Evolutionary conservation across 2,888 invertebrate species (phyloP).

Genomic region (Melanargia galathea): DNA sequence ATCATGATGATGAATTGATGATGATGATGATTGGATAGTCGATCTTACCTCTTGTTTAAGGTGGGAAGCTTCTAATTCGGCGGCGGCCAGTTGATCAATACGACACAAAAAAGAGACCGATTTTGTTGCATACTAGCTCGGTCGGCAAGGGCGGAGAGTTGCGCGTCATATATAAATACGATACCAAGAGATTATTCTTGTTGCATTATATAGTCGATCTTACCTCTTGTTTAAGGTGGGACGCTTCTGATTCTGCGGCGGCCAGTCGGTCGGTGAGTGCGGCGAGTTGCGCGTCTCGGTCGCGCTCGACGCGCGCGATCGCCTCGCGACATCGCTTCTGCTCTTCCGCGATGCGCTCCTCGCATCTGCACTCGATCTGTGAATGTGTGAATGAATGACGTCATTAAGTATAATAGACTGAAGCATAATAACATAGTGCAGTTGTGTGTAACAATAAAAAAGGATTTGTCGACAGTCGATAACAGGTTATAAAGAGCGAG

Average conservation of each 20-base stretch:
- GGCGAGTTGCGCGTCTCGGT: slow-evolving; percentile 82
- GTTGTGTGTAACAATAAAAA: no score
- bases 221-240: slow-evolving; percentile 80
- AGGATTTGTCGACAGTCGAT: no score
- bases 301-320: slow-evolving; percentile 91
- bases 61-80: background rate
- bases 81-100: no score
- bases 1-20: no score
- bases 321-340: slow-evolving; percentile 93
- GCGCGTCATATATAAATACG: no score
- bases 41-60: background rate
- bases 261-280: slow-evolving; percentile 70
- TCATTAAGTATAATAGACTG: background rate
- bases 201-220: background rate
- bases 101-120: background rate
- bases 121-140: background rate
- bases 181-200: background rate
- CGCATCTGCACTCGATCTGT: slow-evolving; percentile 88
- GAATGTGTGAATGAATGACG: slow-evolving; percentile 49
- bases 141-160: no score
- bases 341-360: slow-evolving; percentile 90
- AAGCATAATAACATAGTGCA: background rate
- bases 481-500: no score
- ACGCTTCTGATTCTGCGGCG: slow-evolving; percentile 78
- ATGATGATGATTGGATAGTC: no score